These are phyloP conservation scores for Drosophila suzukii DNA, from an alignment of 1,140 invertebrate species.

Conservation along the genomic window DNA sequence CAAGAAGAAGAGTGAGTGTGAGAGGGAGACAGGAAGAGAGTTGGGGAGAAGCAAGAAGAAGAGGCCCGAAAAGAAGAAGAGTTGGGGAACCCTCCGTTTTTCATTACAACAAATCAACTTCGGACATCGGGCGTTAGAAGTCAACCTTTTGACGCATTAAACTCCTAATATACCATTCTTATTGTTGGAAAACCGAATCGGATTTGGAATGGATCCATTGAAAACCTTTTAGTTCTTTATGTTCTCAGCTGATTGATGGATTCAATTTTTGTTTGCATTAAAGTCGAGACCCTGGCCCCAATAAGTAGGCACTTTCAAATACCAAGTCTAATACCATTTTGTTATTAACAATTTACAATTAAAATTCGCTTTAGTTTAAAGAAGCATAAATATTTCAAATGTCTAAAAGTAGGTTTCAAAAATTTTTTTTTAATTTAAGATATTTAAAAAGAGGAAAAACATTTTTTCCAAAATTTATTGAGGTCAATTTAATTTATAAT, in stretches of 20 bases:
- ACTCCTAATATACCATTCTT: slow-evolving; percentile 8
- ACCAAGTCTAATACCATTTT: background rate
- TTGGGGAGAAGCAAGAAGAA: slow-evolving; percentile 3
- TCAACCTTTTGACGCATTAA: slow-evolving; percentile 23
- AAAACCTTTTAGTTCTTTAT: slow-evolving; percentile 2
- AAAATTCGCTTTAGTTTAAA: too few species aligned
- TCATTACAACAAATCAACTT: slow-evolving; percentile 18
- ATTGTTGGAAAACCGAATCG: slow-evolving; percentile 10
- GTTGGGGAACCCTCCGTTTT: slow-evolving; percentile 19
- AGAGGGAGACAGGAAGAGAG: slow-evolving; percentile 48
- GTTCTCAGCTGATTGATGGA: background rate
- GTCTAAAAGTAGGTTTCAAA: too few species aligned
- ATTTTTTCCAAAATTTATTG: too few species aligned
- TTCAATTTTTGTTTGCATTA: background rate
- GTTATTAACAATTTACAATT: too few species aligned
- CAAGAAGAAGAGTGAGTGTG: slow-evolving; percentile 34
- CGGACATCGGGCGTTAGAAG: slow-evolving; percentile 21
- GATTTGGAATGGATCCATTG: background rate
- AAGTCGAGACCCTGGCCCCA: slow-evolving; percentile 1
- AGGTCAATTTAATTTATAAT: too few species aligned
- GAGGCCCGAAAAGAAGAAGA: background rate
- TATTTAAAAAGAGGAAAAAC: too few species aligned
- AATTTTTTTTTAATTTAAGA: too few species aligned
- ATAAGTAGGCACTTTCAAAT: slow-evolving; percentile 19
- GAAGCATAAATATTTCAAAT: too few species aligned